Conservation (phyloP, 2,113 vertebrate species). For the Anolis sagrei region DNA sequence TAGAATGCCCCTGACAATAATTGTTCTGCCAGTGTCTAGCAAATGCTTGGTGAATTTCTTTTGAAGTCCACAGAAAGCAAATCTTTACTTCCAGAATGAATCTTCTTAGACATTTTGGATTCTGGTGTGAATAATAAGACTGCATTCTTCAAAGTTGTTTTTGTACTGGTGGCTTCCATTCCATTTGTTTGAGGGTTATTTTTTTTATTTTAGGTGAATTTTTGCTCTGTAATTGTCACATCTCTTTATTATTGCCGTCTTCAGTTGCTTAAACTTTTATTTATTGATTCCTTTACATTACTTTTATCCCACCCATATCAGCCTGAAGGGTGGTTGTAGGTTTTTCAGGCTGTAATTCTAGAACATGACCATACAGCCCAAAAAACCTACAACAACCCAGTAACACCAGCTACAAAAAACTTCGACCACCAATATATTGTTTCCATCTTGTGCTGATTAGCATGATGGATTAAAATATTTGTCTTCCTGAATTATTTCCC, state of each 20-base stretch:
- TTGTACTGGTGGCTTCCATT: constrained; percentile 18
- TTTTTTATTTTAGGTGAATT: constrained; percentile 46
- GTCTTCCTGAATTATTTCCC: background rate
- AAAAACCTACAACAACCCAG: too few relatives aligned
- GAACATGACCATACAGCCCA: too few relatives aligned
- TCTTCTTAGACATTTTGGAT: constrained; percentile 7
- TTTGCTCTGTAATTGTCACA: constrained; percentile 49
- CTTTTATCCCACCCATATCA: too few relatives aligned
- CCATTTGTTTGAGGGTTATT: constrained; percentile 26
- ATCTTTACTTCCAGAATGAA: constrained; percentile 26
- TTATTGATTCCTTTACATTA: too few relatives aligned
- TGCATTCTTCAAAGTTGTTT: constrained; percentile 31
- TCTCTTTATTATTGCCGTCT: constrained; percentile 56
- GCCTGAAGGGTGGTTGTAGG: too few relatives aligned
- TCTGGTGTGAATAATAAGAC: constrained; percentile 41
- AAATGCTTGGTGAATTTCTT: constrained; percentile 21
- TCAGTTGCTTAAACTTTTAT: constrained; percentile 53
- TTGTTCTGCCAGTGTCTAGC: background rate
- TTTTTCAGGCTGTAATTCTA: too few relatives aligned
- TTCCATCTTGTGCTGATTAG: background rate
- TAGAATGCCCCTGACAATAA: constrained; percentile 6
- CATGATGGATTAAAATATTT: background rate
- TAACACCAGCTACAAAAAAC: too few relatives aligned
- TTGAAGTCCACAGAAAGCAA: constrained; percentile 4
- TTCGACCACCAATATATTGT: too few relatives aligned